Conservation (phyloP, 2,888 invertebrate species). For the Neoascia interrupta region DNA sequence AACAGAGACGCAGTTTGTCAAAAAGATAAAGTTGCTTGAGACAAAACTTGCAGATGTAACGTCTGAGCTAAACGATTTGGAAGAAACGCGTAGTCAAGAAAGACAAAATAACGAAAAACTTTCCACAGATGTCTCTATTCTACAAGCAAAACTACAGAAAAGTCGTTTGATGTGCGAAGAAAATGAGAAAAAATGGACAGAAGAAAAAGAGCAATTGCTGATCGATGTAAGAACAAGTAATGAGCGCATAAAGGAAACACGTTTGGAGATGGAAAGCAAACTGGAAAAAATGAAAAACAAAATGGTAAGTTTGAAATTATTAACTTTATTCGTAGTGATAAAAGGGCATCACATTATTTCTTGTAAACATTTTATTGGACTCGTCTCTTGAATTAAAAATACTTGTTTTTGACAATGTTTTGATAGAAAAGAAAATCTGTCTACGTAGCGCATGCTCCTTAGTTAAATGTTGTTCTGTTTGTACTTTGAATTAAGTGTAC, state of each 20-base stretch:
- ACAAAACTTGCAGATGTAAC: slow-evolving; percentile 51
- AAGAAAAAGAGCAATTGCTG: slow-evolving; percentile 73
- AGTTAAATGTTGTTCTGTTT: no score
- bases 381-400: no score
- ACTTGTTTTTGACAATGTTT: no score
- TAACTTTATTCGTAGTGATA: no score
- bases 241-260: slow-evolving; percentile 77
- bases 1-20: slow-evolving; percentile 55
- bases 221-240: slow-evolving; percentile 72
- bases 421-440: no score
- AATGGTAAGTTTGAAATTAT: slow-evolving; percentile 86
- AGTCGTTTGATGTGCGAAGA: slow-evolving; percentile 70
- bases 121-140: slow-evolving; percentile 75
- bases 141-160: slow-evolving; percentile 77
- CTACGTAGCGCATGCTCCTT: no score
- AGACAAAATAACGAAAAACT: slow-evolving; percentile 70
- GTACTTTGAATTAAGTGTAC: no score
- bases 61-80: slow-evolving; percentile 38
- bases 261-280: slow-evolving; percentile 86
- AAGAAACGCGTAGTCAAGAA: slow-evolving; percentile 69
- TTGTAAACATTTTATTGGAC: no score
- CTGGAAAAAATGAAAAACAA: slow-evolving; percentile 89
- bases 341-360: slow-evolving; percentile 70
- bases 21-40: slow-evolving; percentile 67
- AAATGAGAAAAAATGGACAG: slow-evolving; percentile 70